A percentile compares a stretch with the other conserved stretches of the same genome.
phyloP scores from a whole-genome alignment of 92 coral and sea anemone species.

The Muricea muricata region DNA sequence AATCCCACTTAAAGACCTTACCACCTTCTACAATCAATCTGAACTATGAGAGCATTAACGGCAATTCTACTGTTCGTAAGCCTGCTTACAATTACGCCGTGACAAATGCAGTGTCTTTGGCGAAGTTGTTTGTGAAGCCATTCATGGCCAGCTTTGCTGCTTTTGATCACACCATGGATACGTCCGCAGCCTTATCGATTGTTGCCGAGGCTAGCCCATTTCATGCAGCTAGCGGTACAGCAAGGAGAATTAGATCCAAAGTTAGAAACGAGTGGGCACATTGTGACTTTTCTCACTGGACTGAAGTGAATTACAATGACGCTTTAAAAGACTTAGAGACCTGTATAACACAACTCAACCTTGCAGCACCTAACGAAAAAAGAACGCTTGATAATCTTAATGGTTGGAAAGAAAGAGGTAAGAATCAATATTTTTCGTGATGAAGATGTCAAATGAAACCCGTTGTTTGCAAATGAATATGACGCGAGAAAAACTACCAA shows the following conservation, averaged over 20 bases:
- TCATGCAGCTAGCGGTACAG: conserved; percentile 51
- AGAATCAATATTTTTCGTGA: too few relatives aligned
- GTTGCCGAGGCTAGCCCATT: conserved; percentile 64
- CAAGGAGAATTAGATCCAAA: conserved; percentile 73
- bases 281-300: conserved; percentile 81
- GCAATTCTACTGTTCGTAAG: conserved; percentile 48
- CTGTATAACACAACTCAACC: conserved; percentile 49
- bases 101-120: conserved; percentile 67
- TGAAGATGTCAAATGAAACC: too few relatives aligned
- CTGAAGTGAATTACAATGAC: conserved; percentile 15
- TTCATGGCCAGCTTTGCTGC: conserved; percentile 86
- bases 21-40: conserved; percentile 45
- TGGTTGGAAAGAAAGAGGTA: conserved; percentile 82
- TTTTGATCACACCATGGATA: conserved; percentile 80
- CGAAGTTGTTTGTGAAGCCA: conserved; percentile 76
- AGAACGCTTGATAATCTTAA: conserved; percentile 50
- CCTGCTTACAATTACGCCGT: conserved; percentile 71
- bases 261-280: conserved; percentile 90
- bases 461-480: too few relatives aligned
- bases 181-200: conserved; percentile 79
- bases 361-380: conserved; percentile 61
- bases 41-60: conserved; percentile 81
- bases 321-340: background rate
- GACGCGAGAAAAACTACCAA: too few relatives aligned
- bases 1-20: background rate